A percentile compares a stretch with the other conserved stretches of the same genome.
These are phyloP conservation scores for Drosophila grimshawi DNA, from an alignment of 1,140 invertebrate species.

Conservation along the genomic window DNA sequence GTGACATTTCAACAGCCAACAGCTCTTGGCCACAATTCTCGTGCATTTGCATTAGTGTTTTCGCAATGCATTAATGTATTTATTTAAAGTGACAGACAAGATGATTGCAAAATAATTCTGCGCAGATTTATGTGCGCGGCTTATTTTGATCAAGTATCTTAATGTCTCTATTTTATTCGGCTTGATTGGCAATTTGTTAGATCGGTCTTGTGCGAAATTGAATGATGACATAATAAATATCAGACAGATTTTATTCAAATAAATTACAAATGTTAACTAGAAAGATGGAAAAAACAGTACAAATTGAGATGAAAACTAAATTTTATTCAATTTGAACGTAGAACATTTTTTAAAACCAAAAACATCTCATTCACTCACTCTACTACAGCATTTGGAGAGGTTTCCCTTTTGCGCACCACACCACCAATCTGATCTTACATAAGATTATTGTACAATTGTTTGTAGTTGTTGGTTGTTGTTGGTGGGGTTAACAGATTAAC, in stretches of 20 bases:
- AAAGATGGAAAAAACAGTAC: too few species aligned
- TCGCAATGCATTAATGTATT: conserved; percentile 62
- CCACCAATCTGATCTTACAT: conserved; percentile 12
- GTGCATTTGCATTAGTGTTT: conserved; percentile 32
- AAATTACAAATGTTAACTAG: neutral
- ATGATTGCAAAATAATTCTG: conserved; percentile 60
- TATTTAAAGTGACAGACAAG: conserved; percentile 58
- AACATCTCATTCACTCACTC: too few species aligned
- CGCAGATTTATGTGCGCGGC: conserved; percentile 47
- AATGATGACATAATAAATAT: neutral
- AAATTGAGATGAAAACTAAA: too few species aligned
- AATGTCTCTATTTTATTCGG: conserved; percentile 9
- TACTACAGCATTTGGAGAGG: too few species aligned
- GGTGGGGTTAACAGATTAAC: conserved; percentile 1
- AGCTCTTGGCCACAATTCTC: conserved; percentile 27
- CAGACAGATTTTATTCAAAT: neutral
- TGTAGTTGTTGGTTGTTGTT: neutral
- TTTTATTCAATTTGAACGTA: too few species aligned
- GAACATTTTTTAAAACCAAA: too few species aligned
- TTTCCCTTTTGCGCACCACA: conserved; percentile 1
- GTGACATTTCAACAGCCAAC: conserved; percentile 47
- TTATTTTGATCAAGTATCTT: conserved; percentile 50
- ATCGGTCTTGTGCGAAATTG: neutral
- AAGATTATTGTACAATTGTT: conserved; percentile 13
- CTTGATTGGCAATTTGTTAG: conserved; percentile 7